phyloP scores from a whole-genome alignment of 1,140 invertebrate genomes.

The Aphelenchoides avenae region DNA sequence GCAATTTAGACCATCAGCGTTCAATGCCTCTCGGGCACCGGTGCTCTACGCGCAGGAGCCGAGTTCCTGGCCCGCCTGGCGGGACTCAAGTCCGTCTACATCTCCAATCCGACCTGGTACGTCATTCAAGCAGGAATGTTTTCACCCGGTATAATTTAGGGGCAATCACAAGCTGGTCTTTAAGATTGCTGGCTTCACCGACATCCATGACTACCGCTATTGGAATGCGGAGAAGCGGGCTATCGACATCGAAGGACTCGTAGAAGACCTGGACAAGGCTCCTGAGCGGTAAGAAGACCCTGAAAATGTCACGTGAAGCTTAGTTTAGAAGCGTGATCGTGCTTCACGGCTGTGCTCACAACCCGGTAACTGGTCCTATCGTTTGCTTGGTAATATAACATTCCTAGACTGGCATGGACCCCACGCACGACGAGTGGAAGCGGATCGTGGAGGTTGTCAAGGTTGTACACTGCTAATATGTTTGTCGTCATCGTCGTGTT shows the following conservation, averaged over 20 bases:
- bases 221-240: constrained; percentile 75
- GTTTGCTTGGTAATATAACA: background rate
- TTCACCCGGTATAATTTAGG: constrained; percentile 46
- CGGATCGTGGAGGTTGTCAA: constrained; percentile 60
- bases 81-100: constrained; percentile 77
- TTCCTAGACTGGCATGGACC: constrained; percentile 62
- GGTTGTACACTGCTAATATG: too few species aligned
- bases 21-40: constrained; percentile 89
- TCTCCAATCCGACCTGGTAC: constrained; percentile 85
- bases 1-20: constrained; percentile 74
- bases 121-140: constrained; percentile 55
- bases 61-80: constrained; percentile 77
- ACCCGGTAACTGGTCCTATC: constrained; percentile 83
- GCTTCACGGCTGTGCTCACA: constrained; percentile 92
- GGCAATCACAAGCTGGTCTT: constrained; percentile 84
- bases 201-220: constrained; percentile 78
- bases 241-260: constrained; percentile 76
- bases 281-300: constrained; percentile 44
- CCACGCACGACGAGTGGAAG: constrained; percentile 62
- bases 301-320: constrained; percentile 8
- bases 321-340: constrained; percentile 75
- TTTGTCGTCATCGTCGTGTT: too few species aligned
- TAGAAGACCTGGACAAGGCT: constrained; percentile 67
- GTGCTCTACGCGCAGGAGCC: constrained; percentile 72
- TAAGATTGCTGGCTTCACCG: constrained; percentile 75